These are phyloP conservation scores for Cephalopachus bancanus DNA, from an alignment of 2,797 vertebrate genomes.

Conservation along the genomic window DNA sequence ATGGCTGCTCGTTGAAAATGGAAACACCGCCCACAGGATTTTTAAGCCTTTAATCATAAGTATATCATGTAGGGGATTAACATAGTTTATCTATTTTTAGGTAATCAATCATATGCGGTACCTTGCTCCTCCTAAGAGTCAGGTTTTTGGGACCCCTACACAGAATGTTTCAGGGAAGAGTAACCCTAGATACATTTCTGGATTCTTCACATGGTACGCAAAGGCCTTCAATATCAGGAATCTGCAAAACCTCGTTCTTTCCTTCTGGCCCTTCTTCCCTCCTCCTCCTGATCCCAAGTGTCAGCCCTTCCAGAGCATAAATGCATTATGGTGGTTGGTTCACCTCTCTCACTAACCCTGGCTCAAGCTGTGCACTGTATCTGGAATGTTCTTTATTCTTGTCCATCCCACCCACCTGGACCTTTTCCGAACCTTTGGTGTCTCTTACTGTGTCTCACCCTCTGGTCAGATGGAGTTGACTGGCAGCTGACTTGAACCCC, in stretches of 20 bases:
- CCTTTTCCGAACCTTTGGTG: background rate
- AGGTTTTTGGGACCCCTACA: background rate
- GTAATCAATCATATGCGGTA: background rate
- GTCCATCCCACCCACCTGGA: background rate
- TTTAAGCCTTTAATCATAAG: background rate
- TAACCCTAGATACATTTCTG: background rate
- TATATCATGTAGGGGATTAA: background rate
- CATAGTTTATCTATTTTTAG: conserved; percentile 53
- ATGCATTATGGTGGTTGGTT: background rate
- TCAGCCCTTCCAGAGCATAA: background rate
- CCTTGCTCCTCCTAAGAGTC: background rate
- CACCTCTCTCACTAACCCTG: background rate
- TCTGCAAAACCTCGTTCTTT: background rate
- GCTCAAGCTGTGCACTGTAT: background rate
- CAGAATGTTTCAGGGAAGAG: background rate
- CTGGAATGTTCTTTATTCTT: background rate
- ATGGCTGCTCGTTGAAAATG: background rate
- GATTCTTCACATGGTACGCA: background rate
- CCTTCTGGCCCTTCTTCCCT: background rate
- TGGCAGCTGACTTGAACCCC: background rate
- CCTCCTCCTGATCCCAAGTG: background rate
- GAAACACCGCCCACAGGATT: background rate
- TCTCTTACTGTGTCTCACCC: background rate
- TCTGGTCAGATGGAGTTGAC: background rate
- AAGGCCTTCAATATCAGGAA: background rate